Evolutionary conservation across 1,140 invertebrate genomes (phyloP).

Genomic region (Habropoda laboriosa): DNA sequence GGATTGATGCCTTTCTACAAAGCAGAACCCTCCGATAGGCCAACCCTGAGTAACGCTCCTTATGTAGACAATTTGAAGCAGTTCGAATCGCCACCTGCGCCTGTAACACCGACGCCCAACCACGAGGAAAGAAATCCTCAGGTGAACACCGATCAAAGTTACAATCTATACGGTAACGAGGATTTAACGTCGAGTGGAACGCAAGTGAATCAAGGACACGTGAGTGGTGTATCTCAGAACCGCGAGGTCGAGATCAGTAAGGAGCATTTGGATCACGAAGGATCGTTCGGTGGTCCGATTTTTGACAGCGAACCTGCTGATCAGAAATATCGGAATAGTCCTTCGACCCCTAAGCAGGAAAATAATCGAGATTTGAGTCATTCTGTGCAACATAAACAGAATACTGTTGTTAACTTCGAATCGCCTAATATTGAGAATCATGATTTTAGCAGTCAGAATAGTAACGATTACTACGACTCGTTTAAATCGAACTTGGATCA

Average conservation of each 20-base stretch:
- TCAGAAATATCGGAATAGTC: neutral
- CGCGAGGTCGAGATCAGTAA: neutral
- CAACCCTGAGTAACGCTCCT: neutral
- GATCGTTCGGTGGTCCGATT: neutral
- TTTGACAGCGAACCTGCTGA: neutral
- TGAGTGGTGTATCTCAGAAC: neutral
- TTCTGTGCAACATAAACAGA: neutral
- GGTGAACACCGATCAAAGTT: neutral
- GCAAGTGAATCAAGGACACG: constrained; percentile 24
- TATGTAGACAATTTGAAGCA: neutral
- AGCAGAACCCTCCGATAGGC: constrained; percentile 58
- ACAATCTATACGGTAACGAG: neutral
- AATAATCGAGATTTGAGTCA: neutral
- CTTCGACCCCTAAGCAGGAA: neutral
- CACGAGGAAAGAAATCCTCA: neutral
- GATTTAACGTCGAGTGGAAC: constrained; percentile 35
- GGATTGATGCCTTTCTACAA: constrained; percentile 68
- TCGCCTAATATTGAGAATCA: neutral
- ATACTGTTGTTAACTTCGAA: neutral
- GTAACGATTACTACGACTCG: neutral
- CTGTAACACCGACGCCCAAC: neutral
- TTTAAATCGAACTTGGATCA: neutral
- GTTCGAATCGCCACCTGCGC: neutral
- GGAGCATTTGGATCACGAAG: neutral
- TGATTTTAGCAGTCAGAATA: neutral